phyloP scores from a whole-genome alignment of 2,888 invertebrate species.

The Cheilosia vernalis region DNA sequence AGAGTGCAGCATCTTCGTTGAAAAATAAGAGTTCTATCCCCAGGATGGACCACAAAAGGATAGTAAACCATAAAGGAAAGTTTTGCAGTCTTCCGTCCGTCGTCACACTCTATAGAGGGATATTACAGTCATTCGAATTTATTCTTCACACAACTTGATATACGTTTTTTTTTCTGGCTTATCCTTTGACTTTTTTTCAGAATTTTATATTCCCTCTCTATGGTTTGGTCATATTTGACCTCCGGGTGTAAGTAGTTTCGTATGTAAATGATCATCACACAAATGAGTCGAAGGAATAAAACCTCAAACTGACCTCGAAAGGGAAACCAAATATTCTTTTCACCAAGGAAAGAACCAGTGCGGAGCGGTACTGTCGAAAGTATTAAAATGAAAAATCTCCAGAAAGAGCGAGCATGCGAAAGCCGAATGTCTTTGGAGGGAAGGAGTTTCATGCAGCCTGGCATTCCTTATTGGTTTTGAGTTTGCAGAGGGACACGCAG shows the following conservation, averaged over 20 bases:
- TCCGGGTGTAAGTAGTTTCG: conserved; percentile 9
- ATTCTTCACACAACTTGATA: too few relatives aligned
- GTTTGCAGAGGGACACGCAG: too few relatives aligned
- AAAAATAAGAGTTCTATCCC: background rate
- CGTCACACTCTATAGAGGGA: too few relatives aligned
- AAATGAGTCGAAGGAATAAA: background rate
- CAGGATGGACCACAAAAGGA: conserved; percentile 2
- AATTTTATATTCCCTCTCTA: background rate
- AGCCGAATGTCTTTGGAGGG: too few relatives aligned
- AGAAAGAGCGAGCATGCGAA: too few relatives aligned
- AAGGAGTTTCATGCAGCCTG: too few relatives aligned
- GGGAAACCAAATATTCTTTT: background rate
- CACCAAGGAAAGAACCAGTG: background rate
- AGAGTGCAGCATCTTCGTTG: too few relatives aligned
- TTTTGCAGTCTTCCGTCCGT: background rate
- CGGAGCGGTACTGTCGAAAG: background rate
- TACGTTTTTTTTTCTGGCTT: too few relatives aligned
- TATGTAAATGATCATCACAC: conserved; percentile 4
- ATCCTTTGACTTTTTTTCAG: too few relatives aligned
- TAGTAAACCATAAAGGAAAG: conserved; percentile 11
- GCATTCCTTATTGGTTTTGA: too few relatives aligned
- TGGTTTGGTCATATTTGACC: background rate
- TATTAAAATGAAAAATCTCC: too few relatives aligned
- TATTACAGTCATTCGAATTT: too few relatives aligned
- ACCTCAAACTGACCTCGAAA: background rate